Conservation (phyloP, 1,140 invertebrate genomes). For the Cherax destructor region DNA sequence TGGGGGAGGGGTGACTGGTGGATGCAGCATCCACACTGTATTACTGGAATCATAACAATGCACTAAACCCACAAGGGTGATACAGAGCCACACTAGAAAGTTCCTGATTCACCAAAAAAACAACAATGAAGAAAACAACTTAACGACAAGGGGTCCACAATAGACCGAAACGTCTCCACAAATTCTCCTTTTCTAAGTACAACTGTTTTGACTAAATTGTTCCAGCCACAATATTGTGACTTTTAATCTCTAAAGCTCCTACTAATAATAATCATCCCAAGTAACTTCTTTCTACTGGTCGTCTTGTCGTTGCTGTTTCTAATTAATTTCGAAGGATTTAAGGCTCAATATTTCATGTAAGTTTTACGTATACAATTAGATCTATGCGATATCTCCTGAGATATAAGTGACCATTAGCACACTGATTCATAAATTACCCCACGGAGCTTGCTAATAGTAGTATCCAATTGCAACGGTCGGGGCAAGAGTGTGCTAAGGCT, state of each 20-base stretch:
- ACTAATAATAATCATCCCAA: background rate
- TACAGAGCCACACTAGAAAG: too few relatives aligned
- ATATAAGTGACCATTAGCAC: conserved; percentile 52
- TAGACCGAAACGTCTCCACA: too few relatives aligned
- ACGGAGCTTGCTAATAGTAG: conserved; percentile 55
- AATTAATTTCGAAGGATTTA: conserved; percentile 55
- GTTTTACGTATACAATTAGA: conserved; percentile 47
- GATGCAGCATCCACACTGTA: too few relatives aligned
- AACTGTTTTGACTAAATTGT: too few relatives aligned
- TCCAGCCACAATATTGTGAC: too few relatives aligned
- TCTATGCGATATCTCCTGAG: conserved; percentile 47
- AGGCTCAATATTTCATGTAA: conserved; percentile 10
- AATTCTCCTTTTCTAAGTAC: too few relatives aligned
- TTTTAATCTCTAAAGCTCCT: background rate
- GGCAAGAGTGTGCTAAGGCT: conserved; percentile 3
- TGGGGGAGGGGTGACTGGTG: too few relatives aligned
- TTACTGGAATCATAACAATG: too few relatives aligned
- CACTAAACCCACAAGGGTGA: too few relatives aligned
- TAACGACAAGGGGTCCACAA: too few relatives aligned
- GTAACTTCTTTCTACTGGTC: background rate
- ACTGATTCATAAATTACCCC: conserved; percentile 66
- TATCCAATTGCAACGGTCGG: conserved; percentile 52
- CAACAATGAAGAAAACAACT: too few relatives aligned
- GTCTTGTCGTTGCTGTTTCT: conserved; percentile 29
- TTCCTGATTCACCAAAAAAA: too few relatives aligned